Evolutionary conservation across 2,888 invertebrate genomes (phyloP), one percentile per base, ranked within the genome.

Genomic region (Drosophila pseudotalamancana): DNA sequence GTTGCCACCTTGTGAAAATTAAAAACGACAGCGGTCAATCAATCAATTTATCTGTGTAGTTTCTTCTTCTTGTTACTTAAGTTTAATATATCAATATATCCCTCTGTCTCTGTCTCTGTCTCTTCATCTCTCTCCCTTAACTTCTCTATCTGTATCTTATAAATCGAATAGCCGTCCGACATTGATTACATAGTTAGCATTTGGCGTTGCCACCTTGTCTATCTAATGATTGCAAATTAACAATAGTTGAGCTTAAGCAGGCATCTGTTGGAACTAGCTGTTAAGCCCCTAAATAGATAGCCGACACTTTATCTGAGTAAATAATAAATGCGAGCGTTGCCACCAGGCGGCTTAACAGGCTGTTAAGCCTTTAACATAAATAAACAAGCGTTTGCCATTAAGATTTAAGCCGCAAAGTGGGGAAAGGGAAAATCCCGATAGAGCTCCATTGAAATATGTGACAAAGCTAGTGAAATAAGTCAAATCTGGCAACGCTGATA

Each of bases 401-500:
- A n/a, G n/a, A n/a, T n/a, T n/a, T n/a, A n/a, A n/a, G n/a, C n/a
- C n/a, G n/a, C n/a, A 6, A 23, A 37, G 9, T 19, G 6, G n/a
- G n/a, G n/a, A n/a, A n/a, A n/a, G n/a, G n/a, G n/a, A n/a, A 2
- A 12, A 19, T 19, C 40, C 16, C 6, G 29, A 56, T 37, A 12
- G 11, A 23, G 21, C 8, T 8, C 23, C 31, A 39, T 56, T 18
- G 25, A 25, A 25, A 25, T 25, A 6, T 9, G 25, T 1, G 6
- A 25, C 25, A 43, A 18, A 19, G 34, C 53, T 4, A 27, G 6
- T 8, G 21, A 59, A 59, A 59, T 43, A 43, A 29, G 21, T 35
- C 57, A 35, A 59, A 40, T 60, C 57, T 59, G 34, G 19, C 27
- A 11, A 21, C 42, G 29, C 27, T 29, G 43, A 43, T 59, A 43